A percentile compares a stretch with the other conserved stretches of the same genome.
These are phyloP conservation scores for Acronicta aceris DNA, from an alignment of 2,888 invertebrate genomes.

Conservation along the genomic window DNA sequence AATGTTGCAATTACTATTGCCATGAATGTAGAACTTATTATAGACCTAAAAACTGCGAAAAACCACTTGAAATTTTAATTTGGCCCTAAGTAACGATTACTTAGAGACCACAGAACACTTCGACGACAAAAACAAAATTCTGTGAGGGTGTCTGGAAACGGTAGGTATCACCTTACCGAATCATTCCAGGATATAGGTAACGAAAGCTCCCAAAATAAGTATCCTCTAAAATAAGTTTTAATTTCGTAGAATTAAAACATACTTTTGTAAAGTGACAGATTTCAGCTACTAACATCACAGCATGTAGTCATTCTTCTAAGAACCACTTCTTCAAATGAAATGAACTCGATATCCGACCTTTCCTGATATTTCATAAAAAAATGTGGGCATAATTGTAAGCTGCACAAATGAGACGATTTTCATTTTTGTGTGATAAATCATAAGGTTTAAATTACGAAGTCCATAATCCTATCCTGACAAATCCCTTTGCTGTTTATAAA, in stretches of 20 bases:
- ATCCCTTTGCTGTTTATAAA: conserved; percentile 7
- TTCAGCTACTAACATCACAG: conserved; percentile 52
- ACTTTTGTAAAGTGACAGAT: conserved; percentile 45
- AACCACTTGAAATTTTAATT: too few relatives aligned
- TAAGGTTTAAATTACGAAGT: conserved; percentile 57
- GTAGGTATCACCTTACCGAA: too few relatives aligned
- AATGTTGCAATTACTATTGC: too few relatives aligned
- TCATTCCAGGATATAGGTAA: conserved; percentile 11
- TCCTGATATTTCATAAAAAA: conserved; percentile 38
- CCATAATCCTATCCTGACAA: conserved; percentile 46
- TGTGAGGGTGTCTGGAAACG: too few relatives aligned
- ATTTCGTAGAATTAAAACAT: conserved; percentile 55
- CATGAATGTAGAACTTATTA: too few relatives aligned
- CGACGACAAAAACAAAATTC: too few relatives aligned
- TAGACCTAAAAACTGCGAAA: too few relatives aligned
- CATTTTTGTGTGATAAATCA: conserved; percentile 51
- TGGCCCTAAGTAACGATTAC: too few relatives aligned
- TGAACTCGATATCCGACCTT: conserved; percentile 47
- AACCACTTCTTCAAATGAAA: conserved; percentile 45
- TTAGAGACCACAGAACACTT: too few relatives aligned
- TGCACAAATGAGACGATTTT: conserved; percentile 38
- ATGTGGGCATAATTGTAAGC: conserved; percentile 11
- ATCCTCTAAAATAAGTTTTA: conserved; percentile 32
- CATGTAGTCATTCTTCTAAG: conserved; percentile 47
- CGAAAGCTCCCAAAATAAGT: conserved; percentile 24